Evolutionary conservation across 2,888 invertebrate genomes (phyloP).

Genomic region (Trachelus stipa): DNA sequence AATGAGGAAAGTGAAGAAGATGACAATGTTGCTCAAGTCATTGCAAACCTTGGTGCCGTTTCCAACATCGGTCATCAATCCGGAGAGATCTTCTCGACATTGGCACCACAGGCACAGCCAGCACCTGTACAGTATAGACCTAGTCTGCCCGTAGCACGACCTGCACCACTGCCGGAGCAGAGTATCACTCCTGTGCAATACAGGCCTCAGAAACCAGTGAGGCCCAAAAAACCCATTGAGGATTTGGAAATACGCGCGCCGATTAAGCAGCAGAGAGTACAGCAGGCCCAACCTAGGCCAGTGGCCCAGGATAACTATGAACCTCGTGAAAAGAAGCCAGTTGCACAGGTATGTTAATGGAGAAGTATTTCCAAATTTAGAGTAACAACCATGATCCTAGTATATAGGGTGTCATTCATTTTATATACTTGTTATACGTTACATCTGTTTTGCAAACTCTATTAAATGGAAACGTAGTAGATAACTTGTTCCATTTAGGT

Average conservation of each 20-base stretch:
- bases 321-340: constrained; percentile 74
- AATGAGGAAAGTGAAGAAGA: constrained; percentile 54
- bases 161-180: constrained; percentile 22
- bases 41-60: constrained; percentile 39
- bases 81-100: constrained; percentile 11
- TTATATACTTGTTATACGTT: neutral
- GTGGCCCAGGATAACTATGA: neutral
- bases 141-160: neutral
- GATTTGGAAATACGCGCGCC: neutral
- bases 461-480: neutral
- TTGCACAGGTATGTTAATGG: constrained; percentile 69
- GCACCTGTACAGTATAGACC: constrained; percentile 1
- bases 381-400: neutral
- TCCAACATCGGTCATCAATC: constrained; percentile 32
- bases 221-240: constrained; percentile 47
- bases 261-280: constrained; percentile 7
- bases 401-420: neutral
- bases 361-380: neutral
- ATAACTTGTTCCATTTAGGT: neutral
- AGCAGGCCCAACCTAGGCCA: constrained; percentile 15
- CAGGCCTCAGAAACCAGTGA: constrained; percentile 44
- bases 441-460: neutral
- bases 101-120: constrained; percentile 23
- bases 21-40: constrained; percentile 38
- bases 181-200: constrained; percentile 40